Base-by-base conservation (phyloP, 2,888 invertebrate genomes). In the Diogma glabrata region DNA sequence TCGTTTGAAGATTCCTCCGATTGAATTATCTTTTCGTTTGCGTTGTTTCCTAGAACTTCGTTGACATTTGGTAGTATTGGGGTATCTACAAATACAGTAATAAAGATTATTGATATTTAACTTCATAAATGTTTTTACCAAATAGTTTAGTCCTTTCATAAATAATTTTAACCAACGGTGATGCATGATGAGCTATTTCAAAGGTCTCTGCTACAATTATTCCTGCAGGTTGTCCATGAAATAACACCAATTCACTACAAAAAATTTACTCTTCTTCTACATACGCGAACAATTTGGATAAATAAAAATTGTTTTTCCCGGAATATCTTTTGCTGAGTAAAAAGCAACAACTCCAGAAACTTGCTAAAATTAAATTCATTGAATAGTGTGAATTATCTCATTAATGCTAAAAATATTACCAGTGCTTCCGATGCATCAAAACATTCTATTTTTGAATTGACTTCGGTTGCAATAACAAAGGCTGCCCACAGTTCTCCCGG, bases 381-480 rank as follows among this genome's bases (percentile, higher is more conserved):
- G n/a, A n/a, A n/a, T n/a, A n/a, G n/a, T n/a, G n/a, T n/a, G n/a
- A n/a, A n/a, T n/a, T n/a, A n/a, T n/a, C n/a, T n/a, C n/a, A n/a
- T n/a, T n/a, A n/a, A n/a, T n/a, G n/a, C n/a, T n/a, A n/a, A n/a
- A n/a, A n/a, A n/a, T n/a, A n/a, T n/a, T n/a, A n/a, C n/a, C 67
- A 85, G 62, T 33, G 86, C 87, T 56, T 75, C 74, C 3, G 75
- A 67, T 2, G 81, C 64, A 65, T 87, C 81, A 55, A 87, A 77
- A 10, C 63, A 71, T 14, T 64, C 67, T 50, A 88, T 73, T 54
- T 72, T 76, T 1, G 82, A 84, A 52, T 74, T 69, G 53, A 73
- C 63, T 51, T 73, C 63, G 62, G 77, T 68, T 49, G 82, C 76
- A 2, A 76, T 67, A 1, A 87, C 85, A 60, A 87, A 82, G 5